Evolutionary conservation across 2,888 invertebrate species (phyloP).

Genomic region (Xylophagus ater): DNA sequence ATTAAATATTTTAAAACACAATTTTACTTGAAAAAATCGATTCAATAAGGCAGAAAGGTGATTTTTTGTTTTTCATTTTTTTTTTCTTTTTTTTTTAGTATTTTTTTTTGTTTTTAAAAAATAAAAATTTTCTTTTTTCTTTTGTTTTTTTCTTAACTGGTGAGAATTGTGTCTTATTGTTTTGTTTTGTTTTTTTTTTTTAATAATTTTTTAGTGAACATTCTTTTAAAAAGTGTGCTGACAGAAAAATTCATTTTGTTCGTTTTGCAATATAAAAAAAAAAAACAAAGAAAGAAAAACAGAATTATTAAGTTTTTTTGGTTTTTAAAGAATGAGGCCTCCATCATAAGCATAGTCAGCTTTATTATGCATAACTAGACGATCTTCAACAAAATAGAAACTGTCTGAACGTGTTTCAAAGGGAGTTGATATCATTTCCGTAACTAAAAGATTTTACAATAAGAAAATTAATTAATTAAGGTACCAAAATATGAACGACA

Average conservation of each 20-base stretch:
- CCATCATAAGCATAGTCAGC: conserved; percentile 97
- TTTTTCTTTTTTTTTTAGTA: conserved; percentile 8
- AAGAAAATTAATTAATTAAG: conserved; percentile 2
- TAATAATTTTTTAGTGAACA: neutral
- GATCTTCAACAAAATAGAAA: conserved; percentile 97
- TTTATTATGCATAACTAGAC: conserved; percentile 97
- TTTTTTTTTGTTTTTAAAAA: conserved; percentile 7
- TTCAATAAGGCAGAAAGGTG: conserved; percentile 21
- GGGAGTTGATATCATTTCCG: conserved; percentile 92
- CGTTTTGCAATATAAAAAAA: too few relatives aligned
- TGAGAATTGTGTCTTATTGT: neutral
- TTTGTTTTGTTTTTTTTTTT: conserved; percentile 3
- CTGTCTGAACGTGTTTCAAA: conserved; percentile 97
- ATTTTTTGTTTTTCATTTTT: conserved; percentile 12
- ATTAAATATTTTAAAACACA: conserved; percentile 1
- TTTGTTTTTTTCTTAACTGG: neutral
- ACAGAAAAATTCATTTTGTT: too few relatives aligned
- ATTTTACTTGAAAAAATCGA: conserved; percentile 11
- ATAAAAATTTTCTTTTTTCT: conserved; percentile 1
- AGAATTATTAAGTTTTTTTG: neutral
- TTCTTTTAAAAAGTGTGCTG: too few relatives aligned
- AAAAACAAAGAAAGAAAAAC: neutral
- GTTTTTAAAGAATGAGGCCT: conserved; percentile 41
- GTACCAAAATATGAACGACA: neutral
- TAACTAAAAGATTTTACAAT: conserved; percentile 51